phyloP scores from a whole-genome alignment of 2,113 vertebrate species.

The Plestiodon gilberti region DNA sequence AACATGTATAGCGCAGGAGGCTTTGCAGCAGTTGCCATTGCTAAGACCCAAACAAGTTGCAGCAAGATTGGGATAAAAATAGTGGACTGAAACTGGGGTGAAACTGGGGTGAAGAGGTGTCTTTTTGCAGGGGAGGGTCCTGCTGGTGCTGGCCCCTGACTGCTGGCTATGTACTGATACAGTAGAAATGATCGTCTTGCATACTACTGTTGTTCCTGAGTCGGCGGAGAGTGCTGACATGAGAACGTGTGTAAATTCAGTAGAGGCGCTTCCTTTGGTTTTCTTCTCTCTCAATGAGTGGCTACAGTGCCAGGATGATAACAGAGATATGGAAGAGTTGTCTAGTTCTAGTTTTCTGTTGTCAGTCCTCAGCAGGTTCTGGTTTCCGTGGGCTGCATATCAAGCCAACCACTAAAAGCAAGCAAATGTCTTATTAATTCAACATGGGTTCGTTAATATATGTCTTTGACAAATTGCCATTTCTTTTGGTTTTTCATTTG shows the following conservation, averaged over 20 bases:
- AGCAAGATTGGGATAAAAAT: neutral
- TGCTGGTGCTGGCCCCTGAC: neutral
- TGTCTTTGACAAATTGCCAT: no score
- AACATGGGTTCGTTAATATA: no score
- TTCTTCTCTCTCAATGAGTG: neutral
- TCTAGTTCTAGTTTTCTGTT: neutral
- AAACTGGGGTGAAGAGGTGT: neutral
- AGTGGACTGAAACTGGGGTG: neutral
- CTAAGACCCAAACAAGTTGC: neutral
- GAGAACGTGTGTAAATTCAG: neutral
- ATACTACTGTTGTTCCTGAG: neutral
- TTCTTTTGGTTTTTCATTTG: no score
- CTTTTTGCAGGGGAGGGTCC: neutral
- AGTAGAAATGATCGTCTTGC: neutral
- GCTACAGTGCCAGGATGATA: neutral
- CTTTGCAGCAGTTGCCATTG: neutral
- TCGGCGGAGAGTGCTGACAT: neutral
- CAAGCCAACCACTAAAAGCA: no score
- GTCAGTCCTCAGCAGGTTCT: neutral
- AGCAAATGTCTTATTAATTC: neutral
- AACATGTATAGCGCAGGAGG: neutral
- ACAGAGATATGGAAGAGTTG: neutral
- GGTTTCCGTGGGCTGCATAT: neutral
- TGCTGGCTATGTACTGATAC: neutral
- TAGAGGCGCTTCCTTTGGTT: neutral